Base-by-base conservation (phyloP, 1,140 invertebrate genomes). In the Diorhabda carinulata region DNA sequence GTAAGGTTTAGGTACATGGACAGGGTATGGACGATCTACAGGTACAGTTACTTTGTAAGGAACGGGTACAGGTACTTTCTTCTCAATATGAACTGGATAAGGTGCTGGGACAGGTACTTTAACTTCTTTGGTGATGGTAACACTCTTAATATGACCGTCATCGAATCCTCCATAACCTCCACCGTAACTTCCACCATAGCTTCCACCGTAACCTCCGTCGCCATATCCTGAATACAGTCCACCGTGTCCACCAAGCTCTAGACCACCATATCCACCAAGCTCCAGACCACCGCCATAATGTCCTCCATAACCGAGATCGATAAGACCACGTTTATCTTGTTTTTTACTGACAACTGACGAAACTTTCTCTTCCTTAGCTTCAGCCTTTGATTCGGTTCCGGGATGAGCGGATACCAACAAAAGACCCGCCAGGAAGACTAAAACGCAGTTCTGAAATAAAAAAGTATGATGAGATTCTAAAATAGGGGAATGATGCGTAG, bases 1-100 rank as follows among this genome's bases (percentile, higher is more conserved):
- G 73, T 87, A 87, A 4, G 87, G 86, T 74, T 85, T 83, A 10
- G 79, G 83, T 67, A 82, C 85, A 73, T 81, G 83, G 41, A 84
- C 79, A 68, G 84, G 81, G 67, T 82, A 82, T 4, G 82, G 81
- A 45, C 72, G 75, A 9, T 80, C 79, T 3, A 82, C 75, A 7
- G 79, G 84, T 60, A 86, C 76, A 57, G 82, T 80, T 8, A 85
- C 81, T 67, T 85, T 84, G 1, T 86, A 84, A 4, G 84, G 82
- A 62, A 82, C 81, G 2, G 83, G 78, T 61, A 79, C 78, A 1
- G 82, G 76, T 25, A 79, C 76, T 47, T 77, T 78, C 67, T 78
- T 81, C 41, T 78, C 76, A 4, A 81, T 73, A 56, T 72, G 74
- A 6, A 80, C 75, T 9, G 77, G 78, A 41, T 77, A 75, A 40